Conservation (phyloP, 2,888 invertebrate genomes). For the Andrena haemorrhoa region DNA sequence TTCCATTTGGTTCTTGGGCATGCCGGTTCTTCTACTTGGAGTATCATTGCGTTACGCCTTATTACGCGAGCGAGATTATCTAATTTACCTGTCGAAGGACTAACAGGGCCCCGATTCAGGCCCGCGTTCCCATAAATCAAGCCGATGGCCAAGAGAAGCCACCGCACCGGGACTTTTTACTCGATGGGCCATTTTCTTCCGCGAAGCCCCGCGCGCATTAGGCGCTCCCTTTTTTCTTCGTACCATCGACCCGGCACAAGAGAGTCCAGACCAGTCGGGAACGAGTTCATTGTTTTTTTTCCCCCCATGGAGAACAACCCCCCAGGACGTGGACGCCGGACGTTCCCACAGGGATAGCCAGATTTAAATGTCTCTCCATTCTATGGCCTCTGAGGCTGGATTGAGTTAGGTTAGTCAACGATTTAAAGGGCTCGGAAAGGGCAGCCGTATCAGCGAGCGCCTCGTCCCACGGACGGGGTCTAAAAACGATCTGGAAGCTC, state of each 20-base stretch:
- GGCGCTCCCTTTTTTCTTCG: constrained; percentile 35
- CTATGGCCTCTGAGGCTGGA: constrained; percentile 51
- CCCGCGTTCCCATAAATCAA: background rate
- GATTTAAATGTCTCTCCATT: constrained; percentile 77
- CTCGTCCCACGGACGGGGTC: constrained; percentile 23
- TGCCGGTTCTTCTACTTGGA: background rate
- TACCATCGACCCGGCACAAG: constrained; percentile 39
- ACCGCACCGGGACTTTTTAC: constrained; percentile 12
- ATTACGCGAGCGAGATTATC: background rate
- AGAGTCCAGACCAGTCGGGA: constrained; percentile 66
- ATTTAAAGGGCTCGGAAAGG: constrained; percentile 66
- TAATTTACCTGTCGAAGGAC: background rate
- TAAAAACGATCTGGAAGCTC: constrained; percentile 13
- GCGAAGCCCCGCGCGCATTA: constrained; percentile 21
- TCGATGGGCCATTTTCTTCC: constrained; percentile 6
- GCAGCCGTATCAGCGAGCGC: constrained; percentile 7
- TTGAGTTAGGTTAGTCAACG: constrained; percentile 68
- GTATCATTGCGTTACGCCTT: background rate
- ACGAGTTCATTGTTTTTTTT: constrained; percentile 74
- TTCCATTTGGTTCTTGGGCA: constrained; percentile 15
- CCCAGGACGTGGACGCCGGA: constrained; percentile 66
- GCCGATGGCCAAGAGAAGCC: background rate
- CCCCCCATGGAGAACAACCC: constrained; percentile 43
- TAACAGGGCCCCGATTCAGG: constrained; percentile 10
- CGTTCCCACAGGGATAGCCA: constrained; percentile 78